phyloP scores from a whole-genome alignment of 1,140 invertebrate genomes.

The Yoshiicerus persimilis region DNA sequence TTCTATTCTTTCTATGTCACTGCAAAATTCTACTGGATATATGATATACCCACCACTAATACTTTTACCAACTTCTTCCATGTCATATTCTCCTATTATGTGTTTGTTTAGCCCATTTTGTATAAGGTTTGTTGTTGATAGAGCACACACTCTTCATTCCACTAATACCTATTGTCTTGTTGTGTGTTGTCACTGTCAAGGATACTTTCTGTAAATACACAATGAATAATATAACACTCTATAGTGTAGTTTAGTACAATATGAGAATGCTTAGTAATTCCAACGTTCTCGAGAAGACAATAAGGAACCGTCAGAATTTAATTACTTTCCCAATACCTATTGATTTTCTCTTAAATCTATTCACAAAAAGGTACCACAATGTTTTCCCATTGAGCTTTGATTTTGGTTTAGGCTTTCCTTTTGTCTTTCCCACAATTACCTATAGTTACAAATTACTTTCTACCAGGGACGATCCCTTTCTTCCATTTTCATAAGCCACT shows the following conservation, averaged over 20 bases:
- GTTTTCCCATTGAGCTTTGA: background rate
- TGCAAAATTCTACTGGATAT: background rate
- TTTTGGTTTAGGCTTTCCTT: background rate
- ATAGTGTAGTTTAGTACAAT: no score
- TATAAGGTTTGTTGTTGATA: background rate
- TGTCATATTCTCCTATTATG: background rate
- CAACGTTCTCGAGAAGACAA: background rate
- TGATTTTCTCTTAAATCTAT: background rate
- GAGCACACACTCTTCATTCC: background rate
- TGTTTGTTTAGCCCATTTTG: background rate
- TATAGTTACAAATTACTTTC: background rate
- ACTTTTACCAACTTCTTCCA: background rate
- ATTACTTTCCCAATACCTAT: slow-evolving; percentile 37
- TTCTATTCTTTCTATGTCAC: background rate
- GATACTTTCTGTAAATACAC: background rate
- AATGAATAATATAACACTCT: background rate
- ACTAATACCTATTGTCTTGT: background rate
- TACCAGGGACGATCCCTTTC: background rate
- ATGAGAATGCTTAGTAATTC: background rate
- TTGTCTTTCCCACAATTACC: background rate
- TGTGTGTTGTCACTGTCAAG: background rate
- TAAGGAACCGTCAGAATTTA: slow-evolving; percentile 37
- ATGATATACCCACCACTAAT: background rate
- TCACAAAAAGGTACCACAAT: background rate
- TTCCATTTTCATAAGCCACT: background rate